Conservation (phyloP, 2,797 vertebrate genomes). For the Mico argentatus region DNA sequence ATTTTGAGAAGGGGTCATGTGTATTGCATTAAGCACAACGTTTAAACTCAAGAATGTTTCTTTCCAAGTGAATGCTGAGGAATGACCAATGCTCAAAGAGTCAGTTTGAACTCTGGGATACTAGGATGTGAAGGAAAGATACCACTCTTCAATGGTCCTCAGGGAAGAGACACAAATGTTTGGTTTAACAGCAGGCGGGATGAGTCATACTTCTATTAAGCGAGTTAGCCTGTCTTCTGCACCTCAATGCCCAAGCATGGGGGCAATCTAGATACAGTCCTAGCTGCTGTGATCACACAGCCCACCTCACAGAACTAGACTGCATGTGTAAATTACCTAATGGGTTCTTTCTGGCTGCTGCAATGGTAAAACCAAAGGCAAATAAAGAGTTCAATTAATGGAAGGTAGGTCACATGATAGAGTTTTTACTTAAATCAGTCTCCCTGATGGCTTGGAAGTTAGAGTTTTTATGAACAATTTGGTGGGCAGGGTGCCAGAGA, state of each 20-base stretch:
- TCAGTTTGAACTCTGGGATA: conserved; percentile 4
- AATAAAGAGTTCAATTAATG: not conserved
- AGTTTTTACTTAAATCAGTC: not conserved
- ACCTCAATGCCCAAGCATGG: not conserved
- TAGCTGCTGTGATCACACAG: not conserved
- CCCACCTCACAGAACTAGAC: not conserved
- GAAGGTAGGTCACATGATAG: not conserved
- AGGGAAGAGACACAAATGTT: not conserved
- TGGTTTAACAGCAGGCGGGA: not conserved
- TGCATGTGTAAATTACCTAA: not conserved
- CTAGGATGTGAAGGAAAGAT: not conserved
- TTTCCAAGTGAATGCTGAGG: not conserved
- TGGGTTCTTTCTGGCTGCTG: not conserved
- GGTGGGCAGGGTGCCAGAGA: not conserved
- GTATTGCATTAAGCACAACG: not conserved
- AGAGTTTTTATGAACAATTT: not conserved
- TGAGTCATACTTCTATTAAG: not conserved
- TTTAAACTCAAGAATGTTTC: not conserved
- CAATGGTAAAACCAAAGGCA: not conserved
- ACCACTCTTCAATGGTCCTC: not conserved
- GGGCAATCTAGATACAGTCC: not conserved
- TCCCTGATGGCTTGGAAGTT: not conserved
- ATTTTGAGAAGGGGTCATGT: not conserved
- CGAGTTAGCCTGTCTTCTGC: not conserved
- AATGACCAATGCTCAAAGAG: not conserved